Conservation (phyloP, 2,113 vertebrate species). For the Otocyon megalotis region DNA sequence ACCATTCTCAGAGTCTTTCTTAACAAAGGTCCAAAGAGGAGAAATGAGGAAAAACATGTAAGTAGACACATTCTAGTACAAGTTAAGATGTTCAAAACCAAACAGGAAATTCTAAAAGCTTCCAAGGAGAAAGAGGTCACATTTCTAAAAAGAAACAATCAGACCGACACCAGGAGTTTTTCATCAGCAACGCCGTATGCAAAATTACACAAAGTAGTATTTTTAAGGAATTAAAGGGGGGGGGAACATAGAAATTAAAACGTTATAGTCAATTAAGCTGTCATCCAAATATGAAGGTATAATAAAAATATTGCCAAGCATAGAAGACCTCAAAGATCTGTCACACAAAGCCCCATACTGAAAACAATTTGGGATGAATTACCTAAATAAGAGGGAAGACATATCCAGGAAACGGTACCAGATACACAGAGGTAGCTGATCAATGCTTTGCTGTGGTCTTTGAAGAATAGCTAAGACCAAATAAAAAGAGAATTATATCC, state of each 20-base stretch:
- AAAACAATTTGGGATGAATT: slow-evolving; percentile 39
- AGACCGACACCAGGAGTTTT: background rate
- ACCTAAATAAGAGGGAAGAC: slow-evolving; percentile 18
- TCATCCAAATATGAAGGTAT: slow-evolving; percentile 35
- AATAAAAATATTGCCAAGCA: slow-evolving; percentile 53
- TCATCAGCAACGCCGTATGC: background rate
- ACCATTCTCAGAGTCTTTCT: slow-evolving; percentile 2
- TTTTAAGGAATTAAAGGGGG: slow-evolving; percentile 38
- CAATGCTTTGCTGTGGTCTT: background rate
- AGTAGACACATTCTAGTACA: background rate
- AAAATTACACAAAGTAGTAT: slow-evolving; percentile 7
- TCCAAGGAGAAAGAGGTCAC: background rate
- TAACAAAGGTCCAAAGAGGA: background rate
- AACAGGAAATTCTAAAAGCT: slow-evolving; percentile 41
- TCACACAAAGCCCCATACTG: background rate
- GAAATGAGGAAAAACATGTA: background rate
- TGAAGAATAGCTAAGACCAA: slow-evolving; percentile 12
- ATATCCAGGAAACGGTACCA: background rate
- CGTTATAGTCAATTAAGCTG: slow-evolving; percentile 37
- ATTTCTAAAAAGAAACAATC: slow-evolving; percentile 11
- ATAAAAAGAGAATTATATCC: background rate
- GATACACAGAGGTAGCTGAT: background rate
- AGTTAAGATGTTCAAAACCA: background rate
- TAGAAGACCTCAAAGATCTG: slow-evolving; percentile 24
- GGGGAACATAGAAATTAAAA: background rate